These are phyloP conservation scores for Drosophila jambulina DNA, from an alignment of 1,140 invertebrate species.

Conservation along the genomic window DNA sequence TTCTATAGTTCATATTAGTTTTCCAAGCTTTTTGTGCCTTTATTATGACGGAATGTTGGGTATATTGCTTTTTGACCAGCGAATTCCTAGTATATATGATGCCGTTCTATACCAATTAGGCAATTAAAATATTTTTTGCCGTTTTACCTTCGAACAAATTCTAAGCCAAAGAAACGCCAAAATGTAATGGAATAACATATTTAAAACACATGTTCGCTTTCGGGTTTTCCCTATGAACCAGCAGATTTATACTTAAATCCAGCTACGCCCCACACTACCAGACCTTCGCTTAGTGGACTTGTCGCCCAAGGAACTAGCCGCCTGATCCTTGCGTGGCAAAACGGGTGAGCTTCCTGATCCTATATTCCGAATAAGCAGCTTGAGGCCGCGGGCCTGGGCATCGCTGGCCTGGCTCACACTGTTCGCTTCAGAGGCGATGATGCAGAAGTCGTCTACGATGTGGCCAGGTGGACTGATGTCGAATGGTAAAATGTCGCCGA, in stretches of 20 bases:
- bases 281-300: constrained; percentile 74
- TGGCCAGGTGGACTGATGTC: constrained; percentile 89
- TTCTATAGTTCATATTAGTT: background rate
- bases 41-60: background rate
- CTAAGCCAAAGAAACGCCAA: background rate
- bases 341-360: constrained; percentile 92
- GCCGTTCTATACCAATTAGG: background rate
- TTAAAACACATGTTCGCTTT: background rate
- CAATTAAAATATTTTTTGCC: background rate
- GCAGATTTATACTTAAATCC: constrained; percentile 58
- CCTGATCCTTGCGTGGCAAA: constrained; percentile 88
- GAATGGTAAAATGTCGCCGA: constrained; percentile 87
- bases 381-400: constrained; percentile 89
- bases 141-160: background rate
- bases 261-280: constrained; percentile 81
- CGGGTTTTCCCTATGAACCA: background rate
- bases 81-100: background rate
- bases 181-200: background rate
- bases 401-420: constrained; percentile 84
- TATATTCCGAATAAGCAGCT: constrained; percentile 92
- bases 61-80: background rate
- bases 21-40: background rate
- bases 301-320: constrained; percentile 32
- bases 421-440: constrained; percentile 91
- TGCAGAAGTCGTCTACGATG: constrained; percentile 96